Evolutionary conservation across 2,888 invertebrate species (phyloP), one percentile per base, ranked within the genome.

Genomic region (Temnothorax unifasciatus): DNA sequence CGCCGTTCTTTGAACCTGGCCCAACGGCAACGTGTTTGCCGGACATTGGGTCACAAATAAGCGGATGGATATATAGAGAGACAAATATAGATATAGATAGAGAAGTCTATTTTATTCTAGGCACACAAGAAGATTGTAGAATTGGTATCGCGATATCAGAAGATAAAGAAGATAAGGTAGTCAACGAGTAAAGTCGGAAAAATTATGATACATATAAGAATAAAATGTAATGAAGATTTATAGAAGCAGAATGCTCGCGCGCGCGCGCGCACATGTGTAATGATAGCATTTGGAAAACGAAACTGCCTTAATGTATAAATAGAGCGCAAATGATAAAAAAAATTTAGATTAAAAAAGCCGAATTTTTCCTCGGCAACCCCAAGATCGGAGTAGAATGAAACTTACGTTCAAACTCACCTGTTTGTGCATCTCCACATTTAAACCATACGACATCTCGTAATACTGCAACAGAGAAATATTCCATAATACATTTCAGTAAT

Each of bases 381-480:
- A 3, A 29, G 29, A 41, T 74, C 9, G 15, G 1, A 63, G 3
- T 29, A 34, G 9, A 59, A 74, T 59, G 3, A n/a, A 41, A 15
- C 25, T 25, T 13, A 47, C 59, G 8, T 34, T 34, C 2, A 34
- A 59, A 82, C 86, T 96, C 96, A 97, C 97, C 97, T 98, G 98
- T 96, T 99, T 99, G 96, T 98, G 98, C 98, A 99, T 98, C 96
- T 99, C 99, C 93, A 98, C 98, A 96, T 98, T 98, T 92, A 99
- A 96, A 91, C 98, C 98, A 96, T 98, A 99, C 71, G 98, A 98
- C 98, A 99, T 98, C 96, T 99, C 99, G 96, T 98, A 98, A 96
- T 98, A 99, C 98, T 98, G 97, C 84, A 97, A 97, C 93, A 95
- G 92, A 94, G 89, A 92, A 85, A 57, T 41, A 8, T 44, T n/a